Conservation (phyloP, 2,888 invertebrate genomes). For the Patella depressa region DNA sequence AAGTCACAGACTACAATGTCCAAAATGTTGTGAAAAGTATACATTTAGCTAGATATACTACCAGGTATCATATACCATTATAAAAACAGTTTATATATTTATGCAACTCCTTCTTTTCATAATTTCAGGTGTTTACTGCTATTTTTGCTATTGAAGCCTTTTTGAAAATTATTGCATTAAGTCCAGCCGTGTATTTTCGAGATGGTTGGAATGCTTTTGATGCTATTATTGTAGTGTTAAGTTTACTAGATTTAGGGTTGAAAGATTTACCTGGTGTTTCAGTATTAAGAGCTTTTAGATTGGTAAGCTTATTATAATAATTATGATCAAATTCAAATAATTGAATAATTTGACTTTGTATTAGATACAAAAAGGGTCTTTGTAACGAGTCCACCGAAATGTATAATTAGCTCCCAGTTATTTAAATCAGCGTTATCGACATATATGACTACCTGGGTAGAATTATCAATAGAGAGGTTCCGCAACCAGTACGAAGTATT, state of each 20-base stretch:
- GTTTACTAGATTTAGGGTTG: conserved; percentile 91
- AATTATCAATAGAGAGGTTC: too few species aligned
- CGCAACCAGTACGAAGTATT: too few species aligned
- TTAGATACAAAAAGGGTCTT: neutral
- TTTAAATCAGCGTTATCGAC: too few species aligned
- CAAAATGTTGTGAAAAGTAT: too few species aligned
- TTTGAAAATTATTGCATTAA: conserved; percentile 95
- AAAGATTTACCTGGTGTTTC: conserved; percentile 96
- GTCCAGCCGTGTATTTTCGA: conserved; percentile 96
- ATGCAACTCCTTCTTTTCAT: too few species aligned
- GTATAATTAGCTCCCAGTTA: too few species aligned
- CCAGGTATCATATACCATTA: too few species aligned
- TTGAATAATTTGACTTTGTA: neutral
- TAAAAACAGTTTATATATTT: too few species aligned
- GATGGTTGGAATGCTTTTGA: conserved; percentile 99
- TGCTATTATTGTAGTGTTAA: conserved; percentile 96
- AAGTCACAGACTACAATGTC: too few species aligned
- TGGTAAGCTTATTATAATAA: conserved; percentile 80
- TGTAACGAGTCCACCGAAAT: neutral
- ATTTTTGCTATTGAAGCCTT: conserved; percentile 96
- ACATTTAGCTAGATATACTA: too few species aligned
- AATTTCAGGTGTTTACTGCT: conserved; percentile 92
- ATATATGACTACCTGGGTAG: too few species aligned
- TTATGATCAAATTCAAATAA: neutral
- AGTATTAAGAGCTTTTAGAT: conserved; percentile 95